Evolutionary conservation across 2,888 invertebrate species (phyloP).

Genomic region (Drosophila anomalata): DNA sequence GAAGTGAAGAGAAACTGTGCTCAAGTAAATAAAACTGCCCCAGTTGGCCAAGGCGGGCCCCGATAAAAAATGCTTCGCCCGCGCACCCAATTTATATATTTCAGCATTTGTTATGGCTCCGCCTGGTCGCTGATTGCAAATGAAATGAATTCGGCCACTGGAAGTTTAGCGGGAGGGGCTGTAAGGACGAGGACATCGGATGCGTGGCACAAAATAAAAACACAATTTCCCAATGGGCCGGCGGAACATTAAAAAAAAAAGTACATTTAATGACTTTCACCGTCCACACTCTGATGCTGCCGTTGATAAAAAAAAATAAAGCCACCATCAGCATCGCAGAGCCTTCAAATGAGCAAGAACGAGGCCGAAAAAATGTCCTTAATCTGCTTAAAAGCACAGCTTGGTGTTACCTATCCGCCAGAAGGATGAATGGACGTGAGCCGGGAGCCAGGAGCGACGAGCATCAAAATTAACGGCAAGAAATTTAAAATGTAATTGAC

Average conservation of each 20-base stretch:
- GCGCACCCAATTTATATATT: constrained; percentile 72
- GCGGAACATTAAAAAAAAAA: constrained; percentile 59
- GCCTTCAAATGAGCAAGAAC: constrained; percentile 55
- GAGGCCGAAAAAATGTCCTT: constrained; percentile 54
- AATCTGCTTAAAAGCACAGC: constrained; percentile 71
- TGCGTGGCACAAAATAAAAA: constrained; percentile 51
- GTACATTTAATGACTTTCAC: constrained; percentile 69
- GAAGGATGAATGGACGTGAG: constrained; percentile 2
- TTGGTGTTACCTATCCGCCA: constrained; percentile 14
- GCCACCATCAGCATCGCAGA: constrained; percentile 16
- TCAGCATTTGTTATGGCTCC: constrained; percentile 56
- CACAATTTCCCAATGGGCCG: constrained; percentile 59
- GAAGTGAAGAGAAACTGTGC: constrained; percentile 53
- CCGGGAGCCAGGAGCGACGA: constrained; percentile 30
- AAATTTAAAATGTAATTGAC: constrained; percentile 76
- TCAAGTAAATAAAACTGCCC: constrained; percentile 71
- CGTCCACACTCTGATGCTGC: constrained; percentile 21
- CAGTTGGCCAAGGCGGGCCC: constrained; percentile 35
- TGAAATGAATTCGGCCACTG: constrained; percentile 62
- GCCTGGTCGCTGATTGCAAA: constrained; percentile 61
- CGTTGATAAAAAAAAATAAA: constrained; percentile 39
- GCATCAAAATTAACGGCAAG: constrained; percentile 72
- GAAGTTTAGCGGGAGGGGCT: constrained; percentile 44
- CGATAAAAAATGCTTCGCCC: constrained; percentile 59
- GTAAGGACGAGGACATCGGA: constrained; percentile 9